Conservation (phyloP, 2,113 vertebrate genomes). For the Ursus arctos region DNA sequence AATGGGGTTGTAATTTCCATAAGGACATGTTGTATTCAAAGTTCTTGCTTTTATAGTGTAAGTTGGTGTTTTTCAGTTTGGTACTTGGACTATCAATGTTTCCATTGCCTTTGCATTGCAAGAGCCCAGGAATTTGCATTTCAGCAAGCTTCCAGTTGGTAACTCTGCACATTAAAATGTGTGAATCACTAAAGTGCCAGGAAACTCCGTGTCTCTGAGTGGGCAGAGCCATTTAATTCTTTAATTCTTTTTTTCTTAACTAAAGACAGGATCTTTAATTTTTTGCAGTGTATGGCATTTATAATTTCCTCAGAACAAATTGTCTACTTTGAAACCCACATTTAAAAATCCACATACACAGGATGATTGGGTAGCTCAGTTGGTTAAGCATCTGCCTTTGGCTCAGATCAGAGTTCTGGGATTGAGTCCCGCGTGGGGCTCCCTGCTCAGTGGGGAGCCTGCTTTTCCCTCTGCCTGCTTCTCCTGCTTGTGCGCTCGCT, state of each 20-base stretch:
- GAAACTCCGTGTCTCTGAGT: constrained; percentile 20
- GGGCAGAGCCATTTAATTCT: constrained; percentile 16
- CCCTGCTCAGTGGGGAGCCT: not conserved
- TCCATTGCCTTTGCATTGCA: not conserved
- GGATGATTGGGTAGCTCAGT: not conserved
- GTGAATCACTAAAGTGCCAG: not conserved
- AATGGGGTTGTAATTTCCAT: constrained; percentile 7
- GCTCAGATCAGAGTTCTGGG: not conserved
- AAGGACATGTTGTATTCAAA: constrained; percentile 43
- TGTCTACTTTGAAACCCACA: constrained; percentile 1
- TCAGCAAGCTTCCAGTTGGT: constrained; percentile 7
- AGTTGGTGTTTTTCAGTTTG: not conserved
- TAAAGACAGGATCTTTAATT: not conserved
- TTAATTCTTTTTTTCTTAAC: not conserved
- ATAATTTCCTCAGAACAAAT: constrained; percentile 54
- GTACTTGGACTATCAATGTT: not conserved
- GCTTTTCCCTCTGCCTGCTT: not conserved
- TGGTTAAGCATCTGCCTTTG: not conserved
- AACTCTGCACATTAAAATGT: constrained; percentile 34
- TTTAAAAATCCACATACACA: not conserved
- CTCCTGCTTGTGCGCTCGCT: not conserved
- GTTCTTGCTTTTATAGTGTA: constrained; percentile 35
- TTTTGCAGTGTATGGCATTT: not conserved
- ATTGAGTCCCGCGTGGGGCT: not conserved
- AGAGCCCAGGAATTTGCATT: constrained; percentile 43